Base-by-base conservation (phyloP, 2,888 invertebrate species). In the Leucophenga maculata region DNA sequence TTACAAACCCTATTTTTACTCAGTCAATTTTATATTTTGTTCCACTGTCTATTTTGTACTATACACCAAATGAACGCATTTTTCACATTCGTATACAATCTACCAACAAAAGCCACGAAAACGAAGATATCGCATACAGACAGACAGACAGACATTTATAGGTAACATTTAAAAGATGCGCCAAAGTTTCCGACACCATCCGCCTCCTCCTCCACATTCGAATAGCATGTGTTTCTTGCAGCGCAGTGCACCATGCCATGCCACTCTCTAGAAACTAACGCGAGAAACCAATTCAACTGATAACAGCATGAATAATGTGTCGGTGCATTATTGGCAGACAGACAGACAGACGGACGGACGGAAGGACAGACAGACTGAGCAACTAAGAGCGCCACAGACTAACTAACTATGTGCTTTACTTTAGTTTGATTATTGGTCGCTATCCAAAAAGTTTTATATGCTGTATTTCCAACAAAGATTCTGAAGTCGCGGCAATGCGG, bases 271-370 rank as follows among this genome's bases (percentile, higher is more conserved):
- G 39, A 11, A 39, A 11, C 39, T 9, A 39, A 11, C 46, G 11
- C 60, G 46, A 67, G 60, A 69, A 74, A 74, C 72, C 76, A 78
- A 83, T 74, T 78, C 72, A 65, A 55, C 80, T 83, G 80, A 81
- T 81, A 81, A 82, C 80, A 77, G 72, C 76, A 77, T 83, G 83
- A 81, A 81, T 82, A 83, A 81, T 81, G 80, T 80, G 82, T 74
- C 83, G 83, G 78, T 82, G 83, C 83, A 75, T 78, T 82, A 78
- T 75, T 78, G 80, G 39, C 82, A 79, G 20, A 32, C 60, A 13
- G 52, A 39, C 31, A n/a, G 26, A 14, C 71, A 50, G 66, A 13
- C 39, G 11, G 39, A 39, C 39, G 11, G 39, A 39, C 31, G 16
- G 26, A 14, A 70, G 50, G 66, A 13, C 39, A 8, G 39, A 39